Evolutionary conservation across 2,797 vertebrate species (phyloP), one percentile per base, ranked within the genome.

Genomic region (Buceros bicornis): DNA sequence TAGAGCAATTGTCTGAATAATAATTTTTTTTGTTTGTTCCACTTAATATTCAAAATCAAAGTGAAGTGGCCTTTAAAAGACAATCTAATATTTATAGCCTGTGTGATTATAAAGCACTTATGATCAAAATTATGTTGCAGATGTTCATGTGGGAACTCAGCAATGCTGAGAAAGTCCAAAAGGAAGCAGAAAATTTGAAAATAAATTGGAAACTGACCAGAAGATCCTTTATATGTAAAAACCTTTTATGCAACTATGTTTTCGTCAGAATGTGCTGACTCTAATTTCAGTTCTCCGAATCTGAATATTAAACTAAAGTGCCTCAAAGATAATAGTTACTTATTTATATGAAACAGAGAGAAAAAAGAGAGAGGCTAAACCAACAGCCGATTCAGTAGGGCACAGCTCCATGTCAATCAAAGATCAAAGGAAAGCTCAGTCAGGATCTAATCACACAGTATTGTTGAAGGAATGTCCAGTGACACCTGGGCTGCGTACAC

Each of bases 191-290:
- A 97, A 97, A 93, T 73, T 33, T 53, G 29, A 89, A 97, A 96
- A 95, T 94, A 80, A 95, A 94, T 76, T 95, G 90, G 93, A 87
- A 76, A 92, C 66, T 97, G 83, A 93, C 88, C 87, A 97, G 69
- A 97, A 95, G 90, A 88, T 84, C 82, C 92, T 90, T 97, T 94
- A 95, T 93, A 87, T 93, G 91, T 90, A 91, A 97, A 91, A 94
- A 66, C 62, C 29, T 92, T 90, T 96, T 81, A 87, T 83, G 40
- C 54, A 54, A 78, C 48, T 86, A 37, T 50, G 77, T 71, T 95
- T 91, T 93, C 96, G 90, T 77, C 71, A 77, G 70, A 72, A 89
- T 65, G 40, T 89, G 89, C 95, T 97, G 91, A 91, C 85, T 96
- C 96, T 93, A 83, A 93, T 96, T 94, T 95, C 87, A 60, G 51